A percentile compares a stretch with the other conserved stretches of the same genome.
These are phyloP conservation scores for Odontophorus gujanensis DNA, from an alignment of 2,113 vertebrate species.

Conservation along the genomic window DNA sequence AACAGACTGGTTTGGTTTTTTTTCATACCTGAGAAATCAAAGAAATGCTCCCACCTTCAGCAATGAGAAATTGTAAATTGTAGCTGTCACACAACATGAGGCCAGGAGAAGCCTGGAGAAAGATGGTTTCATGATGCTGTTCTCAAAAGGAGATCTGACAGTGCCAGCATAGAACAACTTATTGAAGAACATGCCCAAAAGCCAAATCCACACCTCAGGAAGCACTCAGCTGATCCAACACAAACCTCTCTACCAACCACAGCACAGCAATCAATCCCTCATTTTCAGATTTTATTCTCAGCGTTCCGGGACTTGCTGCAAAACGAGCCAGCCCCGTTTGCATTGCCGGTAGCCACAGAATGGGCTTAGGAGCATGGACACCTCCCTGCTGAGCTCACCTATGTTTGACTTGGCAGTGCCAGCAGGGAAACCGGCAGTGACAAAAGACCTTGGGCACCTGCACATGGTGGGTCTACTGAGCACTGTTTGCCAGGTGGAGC, in stretches of 20 bases:
- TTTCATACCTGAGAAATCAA: background rate
- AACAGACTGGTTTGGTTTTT: background rate
- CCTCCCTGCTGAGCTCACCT: constrained; percentile 5
- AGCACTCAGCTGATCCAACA: background rate
- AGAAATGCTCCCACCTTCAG: rapidly evolving
- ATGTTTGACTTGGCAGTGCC: constrained; percentile 5
- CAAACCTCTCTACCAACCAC: background rate
- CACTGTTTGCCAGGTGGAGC: background rate
- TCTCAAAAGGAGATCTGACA: rapidly evolving
- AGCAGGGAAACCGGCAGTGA: background rate
- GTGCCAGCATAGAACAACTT: background rate
- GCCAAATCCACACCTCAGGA: background rate
- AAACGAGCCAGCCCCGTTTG: background rate
- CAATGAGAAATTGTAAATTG: background rate
- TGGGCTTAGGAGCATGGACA: background rate
- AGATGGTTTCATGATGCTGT: rapidly evolving
- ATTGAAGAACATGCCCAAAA: background rate
- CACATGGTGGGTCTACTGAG: background rate
- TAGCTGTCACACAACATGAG: background rate
- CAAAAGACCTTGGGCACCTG: background rate
- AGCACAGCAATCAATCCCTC: background rate
- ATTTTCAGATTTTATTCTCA: background rate
- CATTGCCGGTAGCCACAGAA: background rate
- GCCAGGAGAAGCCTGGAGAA: background rate
- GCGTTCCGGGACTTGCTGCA: background rate